A percentile compares a stretch with the other conserved stretches of the same genome.
Conservation (phyloP, 1,140 invertebrate genomes). For the Riptortus pedestris region DNA sequence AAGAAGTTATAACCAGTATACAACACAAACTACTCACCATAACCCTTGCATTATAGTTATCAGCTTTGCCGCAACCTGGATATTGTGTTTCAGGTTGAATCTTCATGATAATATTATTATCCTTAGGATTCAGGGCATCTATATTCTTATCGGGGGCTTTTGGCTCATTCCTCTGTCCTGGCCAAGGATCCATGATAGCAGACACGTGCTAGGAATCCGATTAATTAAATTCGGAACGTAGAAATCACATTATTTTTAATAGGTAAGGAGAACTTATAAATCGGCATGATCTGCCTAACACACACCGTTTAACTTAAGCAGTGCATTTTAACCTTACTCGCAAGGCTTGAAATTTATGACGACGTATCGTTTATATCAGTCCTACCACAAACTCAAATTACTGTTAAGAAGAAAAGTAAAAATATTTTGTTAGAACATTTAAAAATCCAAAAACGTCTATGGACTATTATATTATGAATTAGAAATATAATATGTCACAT, state of each 20-base stretch:
- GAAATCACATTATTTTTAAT: not conserved
- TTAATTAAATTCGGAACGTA: not conserved
- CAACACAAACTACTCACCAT: not conserved
- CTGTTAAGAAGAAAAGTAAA: too few relatives aligned
- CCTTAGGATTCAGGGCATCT: constrained; percentile 30
- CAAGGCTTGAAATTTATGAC: constrained; percentile 8
- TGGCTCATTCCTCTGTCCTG: constrained; percentile 56
- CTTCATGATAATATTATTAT: constrained; percentile 12
- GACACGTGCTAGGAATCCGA: too few relatives aligned
- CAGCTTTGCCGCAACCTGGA: not conserved
- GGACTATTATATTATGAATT: too few relatives aligned
- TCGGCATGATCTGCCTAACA: not conserved
- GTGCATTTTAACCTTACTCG: not conserved
- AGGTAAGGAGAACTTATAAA: not conserved
- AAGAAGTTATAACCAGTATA: not conserved
- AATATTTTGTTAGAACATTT: too few relatives aligned
- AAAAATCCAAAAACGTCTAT: too few relatives aligned
- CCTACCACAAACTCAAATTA: not conserved
- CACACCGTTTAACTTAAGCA: not conserved
- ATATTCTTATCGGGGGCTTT: constrained; percentile 46
- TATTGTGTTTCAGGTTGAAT: not conserved
- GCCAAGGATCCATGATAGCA: constrained; percentile 60
- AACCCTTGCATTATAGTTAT: not conserved
- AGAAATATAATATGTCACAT: too few relatives aligned
- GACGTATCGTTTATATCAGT: constrained; percentile 5